phyloP scores from a whole-genome alignment of 1,140 invertebrate genomes.

The Ceratitis capitata region DNA sequence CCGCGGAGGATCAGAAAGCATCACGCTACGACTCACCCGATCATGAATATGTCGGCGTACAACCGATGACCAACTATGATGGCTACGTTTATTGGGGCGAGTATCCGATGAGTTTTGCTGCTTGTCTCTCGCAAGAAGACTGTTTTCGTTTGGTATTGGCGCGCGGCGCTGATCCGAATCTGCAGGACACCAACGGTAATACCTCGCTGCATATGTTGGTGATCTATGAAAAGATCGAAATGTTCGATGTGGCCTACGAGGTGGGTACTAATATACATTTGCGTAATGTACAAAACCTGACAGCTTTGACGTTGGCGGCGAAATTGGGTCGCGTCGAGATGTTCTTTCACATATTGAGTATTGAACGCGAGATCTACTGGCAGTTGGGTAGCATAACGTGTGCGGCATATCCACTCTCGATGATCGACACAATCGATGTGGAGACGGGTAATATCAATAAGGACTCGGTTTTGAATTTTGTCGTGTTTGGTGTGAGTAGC shows the following conservation, averaged over 20 bases:
- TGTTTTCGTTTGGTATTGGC: constrained; percentile 94
- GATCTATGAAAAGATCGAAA: constrained; percentile 91
- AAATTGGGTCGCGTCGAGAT: constrained; percentile 93
- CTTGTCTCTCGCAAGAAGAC: constrained; percentile 96
- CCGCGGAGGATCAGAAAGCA: constrained; percentile 95
- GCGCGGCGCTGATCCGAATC: constrained; percentile 92
- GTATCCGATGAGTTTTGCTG: constrained; percentile 95
- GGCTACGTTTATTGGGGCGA: constrained; percentile 99
- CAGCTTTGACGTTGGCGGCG: constrained; percentile 92
- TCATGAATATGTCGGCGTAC: constrained; percentile 91
- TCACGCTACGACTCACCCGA: constrained; percentile 86
- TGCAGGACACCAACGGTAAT: constrained; percentile 97
- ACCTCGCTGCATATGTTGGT: constrained; percentile 96
- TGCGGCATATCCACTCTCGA: constrained; percentile 94
- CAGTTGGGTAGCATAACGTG: constrained; percentile 95
- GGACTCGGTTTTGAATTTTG: constrained; percentile 93
- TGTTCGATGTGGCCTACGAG: constrained; percentile 95
- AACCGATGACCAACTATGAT: constrained; percentile 89
- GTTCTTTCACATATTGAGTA: constrained; percentile 95
- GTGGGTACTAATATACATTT: constrained; percentile 87
- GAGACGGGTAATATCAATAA: constrained; percentile 91
- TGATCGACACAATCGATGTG: constrained; percentile 95
- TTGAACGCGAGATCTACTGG: constrained; percentile 96
- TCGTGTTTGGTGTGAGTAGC: constrained; percentile 94
- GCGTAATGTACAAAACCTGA: constrained; percentile 87